These are phyloP conservation scores for Anser cygnoides DNA, from an alignment of 2,113 vertebrate species.

Conservation along the genomic window DNA sequence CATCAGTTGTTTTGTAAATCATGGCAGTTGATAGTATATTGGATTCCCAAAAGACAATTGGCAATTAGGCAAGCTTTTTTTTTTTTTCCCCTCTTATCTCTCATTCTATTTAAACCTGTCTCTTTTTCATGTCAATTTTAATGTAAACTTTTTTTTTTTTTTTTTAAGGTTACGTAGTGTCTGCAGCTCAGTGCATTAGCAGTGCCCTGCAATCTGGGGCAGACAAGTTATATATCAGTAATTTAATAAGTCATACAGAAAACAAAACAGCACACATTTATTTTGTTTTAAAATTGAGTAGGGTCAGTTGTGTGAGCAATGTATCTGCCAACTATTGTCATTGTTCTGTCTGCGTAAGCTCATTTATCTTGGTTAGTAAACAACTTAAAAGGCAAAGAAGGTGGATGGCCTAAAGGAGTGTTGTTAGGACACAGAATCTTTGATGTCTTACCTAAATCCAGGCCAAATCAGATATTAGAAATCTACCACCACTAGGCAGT, in stretches of 20 bases:
- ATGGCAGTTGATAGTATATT: neutral
- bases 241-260: constrained; percentile 53
- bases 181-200: neutral
- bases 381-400: constrained; percentile 43
- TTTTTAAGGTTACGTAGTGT: constrained; percentile 1
- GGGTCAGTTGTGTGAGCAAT: constrained; percentile 40
- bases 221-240: constrained; percentile 42
- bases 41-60: neutral
- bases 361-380: constrained; percentile 64
- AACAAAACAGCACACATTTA: constrained; percentile 39
- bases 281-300: constrained; percentile 47
- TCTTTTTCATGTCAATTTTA: constrained; percentile 7
- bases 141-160: constrained; percentile 8
- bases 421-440: constrained; percentile 16
- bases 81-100: neutral
- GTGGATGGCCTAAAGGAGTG: constrained; percentile 28
- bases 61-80: neutral
- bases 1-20: neutral
- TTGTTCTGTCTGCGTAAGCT: constrained; percentile 36
- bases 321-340: constrained; percentile 51
- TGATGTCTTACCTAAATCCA: constrained; percentile 18
- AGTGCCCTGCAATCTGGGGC: neutral
- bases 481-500: neutral
- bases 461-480: neutral
- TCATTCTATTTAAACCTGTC: neutral